Evolutionary conservation across 2,888 invertebrate species (phyloP), one percentile per base, ranked within the genome.

Genomic region (Orthosia incerta): DNA sequence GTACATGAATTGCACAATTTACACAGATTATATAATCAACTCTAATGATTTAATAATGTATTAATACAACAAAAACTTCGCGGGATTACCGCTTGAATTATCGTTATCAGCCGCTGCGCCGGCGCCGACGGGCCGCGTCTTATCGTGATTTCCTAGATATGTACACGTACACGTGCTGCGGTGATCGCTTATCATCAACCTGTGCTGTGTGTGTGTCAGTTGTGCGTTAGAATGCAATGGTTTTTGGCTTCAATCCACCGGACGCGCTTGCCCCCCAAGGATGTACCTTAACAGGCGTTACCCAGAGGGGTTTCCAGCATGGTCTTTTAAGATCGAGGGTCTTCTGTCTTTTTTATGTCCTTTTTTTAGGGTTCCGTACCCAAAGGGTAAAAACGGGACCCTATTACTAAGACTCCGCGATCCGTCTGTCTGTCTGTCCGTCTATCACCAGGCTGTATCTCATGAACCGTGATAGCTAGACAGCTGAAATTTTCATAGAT

Each of bases 101-200:
- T 79, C 62, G 74, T 84, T 89, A 89, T 90, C 89, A 74, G 70
- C 55, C 66, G 76, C 56, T 70, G 77, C 82, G 83, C 76, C 80
- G 91, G 91, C 91, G 92, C 91, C 91, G 86, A 71, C 55, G 51
- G 74, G 86, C 86, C 82, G 80, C 81, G 51, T 72, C 74, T 87
- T 93, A 93, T 92, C 93, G 78, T 81, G 89, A 89, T 92, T 91
- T 89, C 89, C 88, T 88, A 91, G 91, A 91, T 91, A 90, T 85
- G 74, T 77, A 84, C 82, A 85, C 77, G 74, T 77, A 84, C 82
- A 85, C 77, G 75, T 77, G 74, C 82, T 15, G 55, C 71, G 46
- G 71, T 79, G 85, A 85, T 87, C 84, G 71, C 83, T 84, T 89
- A 88, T 88, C 87, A 31, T 1, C 39, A 39, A 39, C 39, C 51